These are phyloP conservation scores for Hypomecis atomaria DNA, from an alignment of 2,888 invertebrate species.

Conservation along the genomic window DNA sequence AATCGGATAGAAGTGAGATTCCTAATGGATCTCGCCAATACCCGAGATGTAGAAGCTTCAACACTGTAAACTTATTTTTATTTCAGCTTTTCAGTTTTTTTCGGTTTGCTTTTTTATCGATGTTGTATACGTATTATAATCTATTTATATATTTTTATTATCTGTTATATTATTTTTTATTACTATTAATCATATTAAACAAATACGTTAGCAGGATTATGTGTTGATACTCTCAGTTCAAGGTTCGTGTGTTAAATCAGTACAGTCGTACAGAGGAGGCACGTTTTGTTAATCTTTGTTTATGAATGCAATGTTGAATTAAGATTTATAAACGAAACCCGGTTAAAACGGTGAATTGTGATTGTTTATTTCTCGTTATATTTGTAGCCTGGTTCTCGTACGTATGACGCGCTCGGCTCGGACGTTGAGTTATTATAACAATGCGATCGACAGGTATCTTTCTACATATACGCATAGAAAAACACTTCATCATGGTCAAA, in stretches of 20 bases:
- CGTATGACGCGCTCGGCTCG: conserved; percentile 23
- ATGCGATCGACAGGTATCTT: conserved; percentile 3
- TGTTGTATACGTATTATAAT: conserved; percentile 23
- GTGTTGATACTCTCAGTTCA: not conserved
- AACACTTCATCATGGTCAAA: conserved; percentile 1
- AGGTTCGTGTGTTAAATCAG: conserved; percentile 7
- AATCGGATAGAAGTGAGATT: conserved; percentile 49
- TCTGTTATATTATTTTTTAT: conserved; percentile 6
- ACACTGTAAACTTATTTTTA: conserved; percentile 41
- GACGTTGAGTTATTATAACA: not conserved
- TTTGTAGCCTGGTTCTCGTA: conserved; percentile 23
- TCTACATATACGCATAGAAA: not conserved
- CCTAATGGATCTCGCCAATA: conserved; percentile 44
- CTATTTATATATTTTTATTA: conserved; percentile 13
- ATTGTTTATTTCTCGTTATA: conserved; percentile 31
- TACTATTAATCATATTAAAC: not conserved
- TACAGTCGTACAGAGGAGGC: not conserved
- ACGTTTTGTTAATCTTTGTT: conserved; percentile 23
- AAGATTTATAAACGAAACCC: conserved; percentile 21
- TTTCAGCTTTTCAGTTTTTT: conserved; percentile 30
- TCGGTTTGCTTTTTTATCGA: conserved; percentile 29
- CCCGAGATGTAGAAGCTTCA: conserved; percentile 51
- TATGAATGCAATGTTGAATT: conserved; percentile 11
- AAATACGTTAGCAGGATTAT: not conserved
- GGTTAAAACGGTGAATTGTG: conserved; percentile 22